Conservation (phyloP, 2,888 invertebrate genomes). For the Pyralis farinalis region DNA sequence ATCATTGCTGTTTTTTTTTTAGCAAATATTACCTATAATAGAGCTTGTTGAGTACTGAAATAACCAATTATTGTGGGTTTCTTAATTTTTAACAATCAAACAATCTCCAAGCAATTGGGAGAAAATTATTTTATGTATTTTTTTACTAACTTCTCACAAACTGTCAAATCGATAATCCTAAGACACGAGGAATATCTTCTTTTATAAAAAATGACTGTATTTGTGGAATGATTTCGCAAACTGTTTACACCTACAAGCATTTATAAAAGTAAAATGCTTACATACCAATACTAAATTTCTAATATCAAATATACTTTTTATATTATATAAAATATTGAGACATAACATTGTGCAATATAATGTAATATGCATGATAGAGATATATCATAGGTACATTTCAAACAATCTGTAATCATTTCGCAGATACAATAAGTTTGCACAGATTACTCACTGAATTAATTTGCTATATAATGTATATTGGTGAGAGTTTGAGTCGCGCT, state of each 20-base stretch:
- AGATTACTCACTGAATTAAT: constrained; percentile 53
- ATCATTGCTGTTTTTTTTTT: too few species aligned
- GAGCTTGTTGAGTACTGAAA: too few species aligned
- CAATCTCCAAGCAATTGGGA: too few species aligned
- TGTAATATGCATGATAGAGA: constrained; percentile 65
- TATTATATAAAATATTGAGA: constrained; percentile 76
- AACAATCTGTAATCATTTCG: constrained; percentile 69
- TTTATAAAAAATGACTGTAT: too few species aligned
- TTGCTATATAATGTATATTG: constrained; percentile 38
- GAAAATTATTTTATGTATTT: too few species aligned
- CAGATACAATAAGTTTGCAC: constrained; percentile 70
- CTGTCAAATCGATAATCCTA: too few species aligned
- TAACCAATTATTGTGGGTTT: too few species aligned
- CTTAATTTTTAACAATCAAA: too few species aligned
- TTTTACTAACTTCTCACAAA: too few species aligned
- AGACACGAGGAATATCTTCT: too few species aligned
- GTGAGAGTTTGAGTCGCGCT: constrained; percentile 4
- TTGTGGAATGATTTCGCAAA: not conserved
- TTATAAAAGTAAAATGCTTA: constrained; percentile 21
- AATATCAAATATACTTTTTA: constrained; percentile 51
- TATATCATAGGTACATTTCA: constrained; percentile 43
- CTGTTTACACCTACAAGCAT: constrained; percentile 12
- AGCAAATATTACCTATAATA: too few species aligned
- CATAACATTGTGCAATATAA: constrained; percentile 77
- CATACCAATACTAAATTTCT: constrained; percentile 30